These are phyloP conservation scores for Abscondita cerata DNA, from an alignment of 2,888 invertebrate species.

Conservation along the genomic window DNA sequence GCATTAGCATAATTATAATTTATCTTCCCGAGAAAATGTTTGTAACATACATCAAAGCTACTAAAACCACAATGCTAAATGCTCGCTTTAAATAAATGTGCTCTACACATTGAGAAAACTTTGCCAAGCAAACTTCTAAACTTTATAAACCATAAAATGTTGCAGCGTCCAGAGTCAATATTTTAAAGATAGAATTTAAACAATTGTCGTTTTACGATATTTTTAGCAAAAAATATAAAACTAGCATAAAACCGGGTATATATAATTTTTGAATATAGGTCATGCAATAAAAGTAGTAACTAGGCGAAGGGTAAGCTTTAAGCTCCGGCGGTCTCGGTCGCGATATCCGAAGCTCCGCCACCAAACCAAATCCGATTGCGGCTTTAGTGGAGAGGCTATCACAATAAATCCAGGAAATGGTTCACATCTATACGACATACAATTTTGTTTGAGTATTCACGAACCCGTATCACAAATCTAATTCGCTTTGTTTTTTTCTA, in stretches of 20 bases:
- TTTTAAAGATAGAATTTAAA: no score
- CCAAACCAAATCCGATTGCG: slow-evolving; percentile 55
- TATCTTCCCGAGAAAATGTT: no score
- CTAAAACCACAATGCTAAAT: no score
- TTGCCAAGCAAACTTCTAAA: no score
- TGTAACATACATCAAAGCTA: no score
- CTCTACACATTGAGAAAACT: no score
- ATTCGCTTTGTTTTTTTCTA: slow-evolving; percentile 40
- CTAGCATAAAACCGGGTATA: slow-evolving; percentile 15
- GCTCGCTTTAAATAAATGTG: no score
- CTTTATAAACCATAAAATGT: no score
- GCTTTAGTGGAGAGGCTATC: slow-evolving; percentile 56
- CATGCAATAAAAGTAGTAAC: slow-evolving; percentile 48
- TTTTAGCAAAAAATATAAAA: slow-evolving; percentile 5
- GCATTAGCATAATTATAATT: no score
- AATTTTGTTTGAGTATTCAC: slow-evolving; percentile 52
- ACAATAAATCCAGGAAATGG: slow-evolving; percentile 55
- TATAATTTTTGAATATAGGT: slow-evolving; percentile 42
- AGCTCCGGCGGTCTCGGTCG: slow-evolving; percentile 33
- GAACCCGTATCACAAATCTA: slow-evolving; percentile 51
- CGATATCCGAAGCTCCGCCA: slow-evolving; percentile 39
- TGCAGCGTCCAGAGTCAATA: no score
- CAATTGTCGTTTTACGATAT: no score
- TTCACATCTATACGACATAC: slow-evolving; percentile 53
- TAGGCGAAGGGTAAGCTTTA: slow-evolving; percentile 42